phyloP scores from a whole-genome alignment of 2,113 vertebrate species.

The Scolopax mira region DNA sequence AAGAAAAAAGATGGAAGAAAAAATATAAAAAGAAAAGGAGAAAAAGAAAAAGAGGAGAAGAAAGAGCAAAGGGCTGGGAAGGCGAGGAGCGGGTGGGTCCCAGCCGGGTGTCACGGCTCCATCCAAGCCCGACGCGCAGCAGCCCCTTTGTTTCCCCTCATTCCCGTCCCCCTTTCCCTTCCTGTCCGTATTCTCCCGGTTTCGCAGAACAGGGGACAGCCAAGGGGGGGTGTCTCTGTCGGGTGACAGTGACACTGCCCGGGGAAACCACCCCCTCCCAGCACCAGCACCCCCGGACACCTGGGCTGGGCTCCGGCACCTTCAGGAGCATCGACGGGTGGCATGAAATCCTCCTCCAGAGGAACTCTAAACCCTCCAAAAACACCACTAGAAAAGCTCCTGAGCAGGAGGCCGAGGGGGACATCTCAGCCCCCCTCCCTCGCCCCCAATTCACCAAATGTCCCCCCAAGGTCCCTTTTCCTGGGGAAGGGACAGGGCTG shows the following conservation, averaged over 20 bases:
- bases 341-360: not conserved
- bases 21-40: not conserved
- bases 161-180: not conserved
- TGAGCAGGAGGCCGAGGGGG: not conserved
- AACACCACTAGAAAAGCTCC: not conserved
- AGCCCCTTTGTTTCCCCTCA: not conserved
- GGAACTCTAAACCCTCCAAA: not conserved
- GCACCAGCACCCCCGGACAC: rapidly evolving
- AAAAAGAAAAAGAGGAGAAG: not conserved
- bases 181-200: rapidly evolving
- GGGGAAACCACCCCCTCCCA: rapidly evolving
- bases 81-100: not conserved
- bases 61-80: not conserved
- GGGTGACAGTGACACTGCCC: rapidly evolving
- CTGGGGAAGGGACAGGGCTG: not conserved
- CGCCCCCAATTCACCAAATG: rapidly evolving
- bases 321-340: not conserved
- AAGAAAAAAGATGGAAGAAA: too few relatives aligned
- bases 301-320: not conserved
- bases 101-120: not conserved
- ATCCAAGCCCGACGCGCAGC: not conserved
- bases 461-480: not conserved
- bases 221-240: not conserved
- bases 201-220: not conserved
- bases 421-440: rapidly evolving